Evolutionary conservation across 2,888 invertebrate genomes (phyloP), one percentile per base, ranked within the genome.

Genomic region (Napeogenes sylphis): DNA sequence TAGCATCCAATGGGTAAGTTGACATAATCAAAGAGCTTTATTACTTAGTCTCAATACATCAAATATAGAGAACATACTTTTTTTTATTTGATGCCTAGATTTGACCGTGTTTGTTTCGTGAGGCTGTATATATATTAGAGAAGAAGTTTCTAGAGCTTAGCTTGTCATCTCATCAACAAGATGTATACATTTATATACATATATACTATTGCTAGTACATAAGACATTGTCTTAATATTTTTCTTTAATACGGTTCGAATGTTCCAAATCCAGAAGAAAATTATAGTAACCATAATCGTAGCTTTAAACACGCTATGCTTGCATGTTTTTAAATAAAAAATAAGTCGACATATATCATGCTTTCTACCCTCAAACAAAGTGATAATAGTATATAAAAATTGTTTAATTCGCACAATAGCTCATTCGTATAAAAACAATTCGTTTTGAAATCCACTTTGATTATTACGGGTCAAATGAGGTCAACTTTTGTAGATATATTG

Each of bases 1-100:
- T 94, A 92, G 92, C 94, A 81, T 92, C 93, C 81, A 94, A 93
- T 90, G 95, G 95, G 95, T 95, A 94, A 95, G 95, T 94, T 73
- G 73, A 68, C 72, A 73, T 72, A 71, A 74, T 75, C 75, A 79
- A 87, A 89, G 86, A 67, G 87, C 87, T 88, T 88, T 74, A 73
- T 79, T 80, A 70, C 62, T 72, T 85, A 82, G 21, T 21, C 21
- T 21, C 21, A 21, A 21, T 21, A 21, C 21, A 62, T n/a, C 58
- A 59, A 63, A 30, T 61, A 54, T 61, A 64, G 8, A 21, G 14
- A 12, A 30, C 6, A 51, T 51, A 51, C 61, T 63, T 66, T 59
- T 38, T 55, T 59, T 69, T 70, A 66, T 45, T 70, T 71, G 67
- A 66, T 68, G 70, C 69, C 62, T 73, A 74, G 73, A 57, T 46